Base-by-base conservation (phyloP, 2,797 vertebrate genomes). In the Diplodus sargus region DNA sequence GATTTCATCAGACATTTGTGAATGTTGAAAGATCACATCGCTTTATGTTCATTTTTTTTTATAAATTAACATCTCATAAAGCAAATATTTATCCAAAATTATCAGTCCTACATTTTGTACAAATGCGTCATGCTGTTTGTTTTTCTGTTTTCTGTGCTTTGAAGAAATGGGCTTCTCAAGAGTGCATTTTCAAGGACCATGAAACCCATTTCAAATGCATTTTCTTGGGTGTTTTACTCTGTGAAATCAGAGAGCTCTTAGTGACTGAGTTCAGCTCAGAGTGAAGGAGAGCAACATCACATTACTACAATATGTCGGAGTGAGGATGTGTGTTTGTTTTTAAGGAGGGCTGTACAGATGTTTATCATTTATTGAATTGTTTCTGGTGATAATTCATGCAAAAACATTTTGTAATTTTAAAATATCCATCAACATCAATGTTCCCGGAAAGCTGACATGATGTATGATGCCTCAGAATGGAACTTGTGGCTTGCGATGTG, bases 201-300 rank as follows among this genome's bases (percentile, higher is more conserved):
- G 76, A 68, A 68, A 20, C 34, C 15, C 25, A 48, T 74, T 69
- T 63, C 4, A 51, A 58, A 58, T 43, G 43, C 28, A 42, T 60
- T 70, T 39, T 64, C 12, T 17, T 2, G 23, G 17, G 18, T 74
- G 53, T 59, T 78, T 68, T 48, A 59, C 49, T 62, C 25, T 28
- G 34, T 70, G 22, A 79, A 73, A 16, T 64, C 49, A 47, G 62
- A 63, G 56, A 51, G 62, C 68, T 76, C 59, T 74, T 65, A 78
- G 60, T 48, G 54, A 52, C 63, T 20, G 61, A 72, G 52, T 34
- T 65, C 75, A 64, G 56, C 71, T 70, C 51, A 28, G 28, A 70
- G 28, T 59, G 47, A 69, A 61, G 61, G 8, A 60, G 30, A 56
- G 3, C 16, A 22, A 39, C 28, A 51, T 39, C 22, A 61, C 23